Conservation (phyloP, 2,888 invertebrate genomes). For the Troides helena region DNA sequence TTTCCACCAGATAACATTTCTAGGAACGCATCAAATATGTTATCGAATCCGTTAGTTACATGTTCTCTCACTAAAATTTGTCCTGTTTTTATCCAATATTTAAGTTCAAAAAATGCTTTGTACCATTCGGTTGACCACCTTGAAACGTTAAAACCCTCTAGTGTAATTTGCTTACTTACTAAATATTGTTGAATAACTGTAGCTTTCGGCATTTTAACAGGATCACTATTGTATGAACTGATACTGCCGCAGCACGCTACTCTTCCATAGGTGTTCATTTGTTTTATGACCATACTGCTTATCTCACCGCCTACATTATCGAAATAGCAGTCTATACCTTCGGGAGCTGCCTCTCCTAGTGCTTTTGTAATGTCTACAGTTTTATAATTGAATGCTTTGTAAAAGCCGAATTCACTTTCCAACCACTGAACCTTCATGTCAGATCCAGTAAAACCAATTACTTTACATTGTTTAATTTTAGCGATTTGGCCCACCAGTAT, state of each 20-base stretch:
- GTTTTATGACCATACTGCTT: constrained; percentile 77
- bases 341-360: constrained; percentile 82
- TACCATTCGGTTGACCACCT: constrained; percentile 73
- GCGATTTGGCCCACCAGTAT: constrained; percentile 87
- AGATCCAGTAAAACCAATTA: constrained; percentile 86
- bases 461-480: constrained; percentile 82
- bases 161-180: constrained; percentile 73
- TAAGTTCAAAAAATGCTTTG: constrained; percentile 77
- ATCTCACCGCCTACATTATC: constrained; percentile 87
- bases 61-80: constrained; percentile 82
- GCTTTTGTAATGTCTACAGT: constrained; percentile 73
- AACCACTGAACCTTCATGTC: constrained; percentile 86
- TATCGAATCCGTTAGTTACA: constrained; percentile 82
- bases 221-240: constrained; percentile 73
- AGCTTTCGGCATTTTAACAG: constrained; percentile 46
- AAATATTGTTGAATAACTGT: constrained; percentile 69
- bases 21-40: constrained; percentile 81
- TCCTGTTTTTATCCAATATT: constrained; percentile 80
- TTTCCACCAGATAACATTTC: constrained; percentile 75
- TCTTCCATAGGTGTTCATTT: constrained; percentile 82
- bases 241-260: constrained; percentile 83
- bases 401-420: constrained; percentile 83
- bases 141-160: constrained; percentile 76
- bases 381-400: constrained; percentile 87
- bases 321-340: constrained; percentile 87